Evolutionary conservation across 2,113 vertebrate genomes (phyloP).

Genomic region (Pelecanoides urinatrix): DNA sequence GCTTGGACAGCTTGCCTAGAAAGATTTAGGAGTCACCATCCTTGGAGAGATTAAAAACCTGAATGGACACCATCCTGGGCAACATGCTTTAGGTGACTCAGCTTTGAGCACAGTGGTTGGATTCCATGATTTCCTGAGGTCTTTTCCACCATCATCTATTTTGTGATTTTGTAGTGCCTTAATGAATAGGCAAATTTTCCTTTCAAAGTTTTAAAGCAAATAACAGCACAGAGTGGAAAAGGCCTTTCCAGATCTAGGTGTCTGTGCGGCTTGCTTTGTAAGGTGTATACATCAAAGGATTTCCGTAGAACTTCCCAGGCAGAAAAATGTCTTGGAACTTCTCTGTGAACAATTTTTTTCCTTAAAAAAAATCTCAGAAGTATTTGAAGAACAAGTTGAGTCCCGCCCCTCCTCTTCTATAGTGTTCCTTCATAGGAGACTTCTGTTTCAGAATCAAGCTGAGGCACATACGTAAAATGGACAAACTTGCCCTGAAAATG

Average conservation of each 20-base stretch:
- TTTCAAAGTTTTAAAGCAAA: neutral
- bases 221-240: neutral
- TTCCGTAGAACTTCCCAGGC: neutral
- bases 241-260: neutral
- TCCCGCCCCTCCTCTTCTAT: rapidly evolving
- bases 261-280: neutral
- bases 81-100: neutral
- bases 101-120: neutral
- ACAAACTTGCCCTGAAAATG: neutral
- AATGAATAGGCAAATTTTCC: neutral
- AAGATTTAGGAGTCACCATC: neutral
- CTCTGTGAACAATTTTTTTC: neutral
- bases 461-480: no score
- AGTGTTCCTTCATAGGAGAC: neutral
- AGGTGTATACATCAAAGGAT: rapidly evolving
- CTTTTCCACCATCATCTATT: neutral
- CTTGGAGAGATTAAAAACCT: neutral
- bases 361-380: neutral
- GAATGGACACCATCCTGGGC: neutral
- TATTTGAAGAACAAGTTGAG: neutral
- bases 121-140: neutral
- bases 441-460: neutral
- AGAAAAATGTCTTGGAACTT: neutral
- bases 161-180: neutral
- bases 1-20: neutral